Evolutionary conservation across 2,888 invertebrate species (phyloP).

Genomic region (Netelia virgata): DNA sequence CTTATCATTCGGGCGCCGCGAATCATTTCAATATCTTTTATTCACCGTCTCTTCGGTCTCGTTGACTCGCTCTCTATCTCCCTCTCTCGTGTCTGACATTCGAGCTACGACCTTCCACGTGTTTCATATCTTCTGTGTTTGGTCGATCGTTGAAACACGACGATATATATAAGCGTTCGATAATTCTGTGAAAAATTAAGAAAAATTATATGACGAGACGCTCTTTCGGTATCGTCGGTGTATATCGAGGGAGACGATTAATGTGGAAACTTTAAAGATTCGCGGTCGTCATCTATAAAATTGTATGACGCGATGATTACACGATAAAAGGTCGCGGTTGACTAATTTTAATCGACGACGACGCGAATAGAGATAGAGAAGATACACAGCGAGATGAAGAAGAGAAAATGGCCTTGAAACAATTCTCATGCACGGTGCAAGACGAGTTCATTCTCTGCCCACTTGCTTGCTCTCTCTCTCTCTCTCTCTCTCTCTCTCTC

Average conservation of each 20-base stretch:
- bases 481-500: background rate
- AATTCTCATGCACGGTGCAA: constrained; percentile 59
- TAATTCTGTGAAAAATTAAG: background rate
- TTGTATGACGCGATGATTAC: constrained; percentile 63
- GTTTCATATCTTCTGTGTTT: constrained; percentile 66
- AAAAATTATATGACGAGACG: background rate
- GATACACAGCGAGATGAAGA: constrained; percentile 43
- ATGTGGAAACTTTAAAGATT: background rate
- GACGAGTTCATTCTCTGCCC: constrained; percentile 64
- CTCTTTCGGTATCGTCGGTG: background rate
- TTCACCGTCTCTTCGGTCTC: constrained; percentile 32
- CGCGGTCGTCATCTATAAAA: constrained; percentile 25
- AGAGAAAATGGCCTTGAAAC: constrained; percentile 60
- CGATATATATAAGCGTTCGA: background rate
- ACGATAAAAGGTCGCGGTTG: constrained; percentile 67
- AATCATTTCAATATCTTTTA: constrained; percentile 37
- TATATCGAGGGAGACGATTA: background rate
- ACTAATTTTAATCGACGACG: constrained; percentile 66
- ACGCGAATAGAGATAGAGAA: constrained; percentile 29
- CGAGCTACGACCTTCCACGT: constrained; percentile 59
- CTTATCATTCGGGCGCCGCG: constrained; percentile 68
- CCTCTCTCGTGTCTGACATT: constrained; percentile 18
- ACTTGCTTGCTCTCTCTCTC: constrained; percentile 48
- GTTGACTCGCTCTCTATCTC: constrained; percentile 35
- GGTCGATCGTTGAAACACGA: constrained; percentile 64